These are phyloP conservation scores for Gobio gobio DNA, from an alignment of 2,113 vertebrate species.

Conservation along the genomic window DNA sequence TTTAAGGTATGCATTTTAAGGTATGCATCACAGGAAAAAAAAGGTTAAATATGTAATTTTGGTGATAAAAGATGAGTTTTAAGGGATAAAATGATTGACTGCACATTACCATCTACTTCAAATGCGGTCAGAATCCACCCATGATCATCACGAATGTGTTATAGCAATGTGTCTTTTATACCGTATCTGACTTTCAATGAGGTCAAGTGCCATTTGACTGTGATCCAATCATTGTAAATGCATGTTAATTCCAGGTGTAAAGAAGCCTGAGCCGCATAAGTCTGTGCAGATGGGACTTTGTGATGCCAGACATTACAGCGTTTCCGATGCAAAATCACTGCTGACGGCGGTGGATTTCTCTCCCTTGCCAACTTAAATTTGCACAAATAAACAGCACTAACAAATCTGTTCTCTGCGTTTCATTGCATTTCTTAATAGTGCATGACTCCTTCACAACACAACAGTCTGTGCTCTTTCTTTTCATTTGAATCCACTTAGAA, in stretches of 20 bases:
- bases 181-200: neutral
- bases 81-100: too few species aligned
- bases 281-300: neutral
- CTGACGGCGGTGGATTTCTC: neutral
- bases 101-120: neutral
- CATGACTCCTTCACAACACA: neutral
- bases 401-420: neutral
- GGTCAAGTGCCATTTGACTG: neutral
- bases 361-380: neutral
- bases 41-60: too few species aligned
- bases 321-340: neutral
- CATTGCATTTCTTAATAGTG: constrained; percentile 3
- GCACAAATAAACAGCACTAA: neutral
- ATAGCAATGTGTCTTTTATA: neutral
- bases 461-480: neutral
- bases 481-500: neutral
- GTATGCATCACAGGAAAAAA: too few species aligned
- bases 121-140: neutral
- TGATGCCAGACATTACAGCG: neutral
- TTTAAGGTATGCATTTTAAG: too few species aligned
- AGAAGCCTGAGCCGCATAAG: neutral
- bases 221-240: neutral
- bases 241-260: neutral
- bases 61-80: too few species aligned
- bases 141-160: neutral